phyloP scores from a whole-genome alignment of 2,797 vertebrate species.

The Alca torda region DNA sequence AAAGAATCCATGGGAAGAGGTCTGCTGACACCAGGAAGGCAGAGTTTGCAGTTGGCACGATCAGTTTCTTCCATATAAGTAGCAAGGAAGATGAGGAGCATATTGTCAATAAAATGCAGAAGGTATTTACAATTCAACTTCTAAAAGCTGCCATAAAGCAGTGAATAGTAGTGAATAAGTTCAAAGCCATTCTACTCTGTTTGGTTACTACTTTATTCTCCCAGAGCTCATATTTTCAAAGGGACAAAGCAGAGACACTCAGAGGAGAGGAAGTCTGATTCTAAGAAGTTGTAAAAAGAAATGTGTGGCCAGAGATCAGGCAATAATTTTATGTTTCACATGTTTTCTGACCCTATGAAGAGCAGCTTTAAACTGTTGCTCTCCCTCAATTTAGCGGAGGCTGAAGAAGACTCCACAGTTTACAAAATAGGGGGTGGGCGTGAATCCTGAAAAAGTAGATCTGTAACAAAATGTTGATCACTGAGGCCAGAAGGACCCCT shows the following conservation, averaged over 20 bases:
- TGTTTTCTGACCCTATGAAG: not conserved
- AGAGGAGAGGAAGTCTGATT: constrained; percentile 46
- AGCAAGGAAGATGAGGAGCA: not conserved
- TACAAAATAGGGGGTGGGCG: not conserved
- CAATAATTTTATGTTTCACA: constrained; percentile 30
- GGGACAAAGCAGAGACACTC: constrained; percentile 14
- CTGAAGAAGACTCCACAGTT: not conserved
- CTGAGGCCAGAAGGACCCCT: constrained; percentile 53
- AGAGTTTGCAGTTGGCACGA: not conserved
- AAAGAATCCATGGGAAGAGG: not conserved
- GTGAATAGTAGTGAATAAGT: constrained; percentile 20
- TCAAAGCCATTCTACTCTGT: constrained; percentile 36
- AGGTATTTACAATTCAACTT: constrained; percentile 22
- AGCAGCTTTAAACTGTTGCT: not conserved
- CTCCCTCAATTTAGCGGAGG: not conserved
- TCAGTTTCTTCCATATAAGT: not conserved
- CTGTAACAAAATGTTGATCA: constrained; percentile 7
- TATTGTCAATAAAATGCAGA: not conserved
- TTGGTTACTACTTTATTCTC: constrained; percentile 32
- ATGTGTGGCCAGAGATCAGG: constrained; percentile 8
- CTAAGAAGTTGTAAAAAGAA: constrained; percentile 35
- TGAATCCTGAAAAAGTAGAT: constrained; percentile 23
- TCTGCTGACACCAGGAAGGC: not conserved
- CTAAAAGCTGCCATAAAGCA: constrained; percentile 33
- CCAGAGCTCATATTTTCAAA: constrained; percentile 42